These are phyloP conservation scores for Vulpes vulpes DNA, from an alignment of 2,113 vertebrate species.

Conservation along the genomic window DNA sequence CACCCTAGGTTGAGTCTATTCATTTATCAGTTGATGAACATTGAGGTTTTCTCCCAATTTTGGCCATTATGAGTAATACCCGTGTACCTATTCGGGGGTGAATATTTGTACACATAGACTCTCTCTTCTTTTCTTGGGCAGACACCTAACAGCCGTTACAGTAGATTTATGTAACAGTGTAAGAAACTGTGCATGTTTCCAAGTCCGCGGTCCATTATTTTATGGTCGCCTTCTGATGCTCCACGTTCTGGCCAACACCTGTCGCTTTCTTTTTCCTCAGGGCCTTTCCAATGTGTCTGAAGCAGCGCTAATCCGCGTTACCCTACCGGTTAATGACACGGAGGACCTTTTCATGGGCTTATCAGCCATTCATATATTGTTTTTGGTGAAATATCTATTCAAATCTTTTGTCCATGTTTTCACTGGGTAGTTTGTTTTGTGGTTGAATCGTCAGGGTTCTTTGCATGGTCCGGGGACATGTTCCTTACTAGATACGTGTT, in stretches of 20 bases:
- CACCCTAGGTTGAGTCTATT: background rate
- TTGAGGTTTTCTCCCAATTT: background rate
- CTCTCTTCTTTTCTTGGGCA: background rate
- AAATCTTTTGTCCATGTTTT: background rate
- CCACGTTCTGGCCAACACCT: background rate
- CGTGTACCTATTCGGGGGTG: background rate
- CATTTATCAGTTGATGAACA: background rate
- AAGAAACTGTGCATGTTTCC: background rate
- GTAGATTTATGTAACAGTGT: background rate
- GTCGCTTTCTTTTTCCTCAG: background rate
- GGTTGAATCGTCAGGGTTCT: background rate
- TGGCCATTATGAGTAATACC: background rate
- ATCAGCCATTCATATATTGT: background rate
- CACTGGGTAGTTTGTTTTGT: background rate
- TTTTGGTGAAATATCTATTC: background rate
- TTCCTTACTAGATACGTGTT: background rate
- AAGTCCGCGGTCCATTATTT: background rate
- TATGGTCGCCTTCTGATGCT: background rate
- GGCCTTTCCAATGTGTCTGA: background rate
- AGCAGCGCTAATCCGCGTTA: background rate
- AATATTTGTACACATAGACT: background rate
- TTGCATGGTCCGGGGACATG: background rate
- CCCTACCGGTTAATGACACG: background rate
- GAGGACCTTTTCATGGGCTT: background rate
- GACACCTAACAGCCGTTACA: background rate